Evolutionary conservation across 2,113 vertebrate genomes (phyloP), one percentile per base, ranked within the genome.

Genomic region (Menidia beryllina): DNA sequence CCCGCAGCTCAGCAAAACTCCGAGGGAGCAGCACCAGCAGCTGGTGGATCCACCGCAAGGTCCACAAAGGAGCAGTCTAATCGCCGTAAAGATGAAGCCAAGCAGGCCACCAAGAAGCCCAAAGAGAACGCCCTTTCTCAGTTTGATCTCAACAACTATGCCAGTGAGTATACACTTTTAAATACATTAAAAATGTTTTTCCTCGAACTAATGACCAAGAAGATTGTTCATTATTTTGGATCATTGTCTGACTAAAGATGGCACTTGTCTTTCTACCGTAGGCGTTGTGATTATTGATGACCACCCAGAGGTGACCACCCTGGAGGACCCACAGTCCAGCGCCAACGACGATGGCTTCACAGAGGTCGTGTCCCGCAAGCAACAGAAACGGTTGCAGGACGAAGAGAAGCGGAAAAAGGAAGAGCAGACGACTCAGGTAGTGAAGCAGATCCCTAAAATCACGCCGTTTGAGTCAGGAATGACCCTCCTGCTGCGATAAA

Each of bases 231-330:
- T 21, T 62, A 1, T 0, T 24, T 25, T 17, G 55, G 17, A 7
- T 41, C 6, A 0, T 36, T 17, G n/a, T 15, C 21, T 45, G 2
- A 55, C 62, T 43, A 26, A 7, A 52, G 3, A 30, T 19, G 4
- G 8, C 56, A 19, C 21, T 30, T 43, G 48, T 57, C 36, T 49
- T 21, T 20, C 85, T 59, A 17, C 78, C 84, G 0, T 57, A 99
- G 98, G 98, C 91, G 98, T 99, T 86, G 98, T 99, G 71, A 99
- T 99, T 81, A 99, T 99, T 82, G 98, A 99, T 78, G 98, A 99
- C 85, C 98, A 99, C 82, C 98, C 98, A 24, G 97, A 98, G 91
- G 97, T 99, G 62, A 99, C 97, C n/a, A 97, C 97, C 49, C 94
- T 97, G 75, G 98, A 99, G 90, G 98, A 99, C 84, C 94, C 94